phyloP scores from a whole-genome alignment of 35 echinoderm and acorn worm genomes.

The Antedon bifida region DNA sequence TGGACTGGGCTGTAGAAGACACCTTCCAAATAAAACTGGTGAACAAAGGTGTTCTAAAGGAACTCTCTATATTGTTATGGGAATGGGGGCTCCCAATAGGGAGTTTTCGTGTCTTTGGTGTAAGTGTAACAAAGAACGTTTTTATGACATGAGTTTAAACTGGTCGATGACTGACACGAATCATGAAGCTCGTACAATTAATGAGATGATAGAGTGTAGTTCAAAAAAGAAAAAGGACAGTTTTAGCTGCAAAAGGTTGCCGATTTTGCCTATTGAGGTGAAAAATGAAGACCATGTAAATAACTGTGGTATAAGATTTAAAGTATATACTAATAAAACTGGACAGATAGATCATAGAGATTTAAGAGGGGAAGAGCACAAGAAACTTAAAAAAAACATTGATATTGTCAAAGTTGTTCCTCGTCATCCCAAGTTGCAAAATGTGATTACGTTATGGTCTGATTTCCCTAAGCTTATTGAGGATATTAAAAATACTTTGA shows the following conservation, averaged over 20 bases:
- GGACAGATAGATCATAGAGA: not conserved
- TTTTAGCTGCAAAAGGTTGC: constrained; percentile 18
- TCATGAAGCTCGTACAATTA: not conserved
- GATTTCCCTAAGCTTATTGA: not conserved
- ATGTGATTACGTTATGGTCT: not conserved
- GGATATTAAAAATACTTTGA: not conserved
- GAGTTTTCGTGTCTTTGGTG: too few relatives aligned
- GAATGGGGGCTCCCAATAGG: too few relatives aligned
- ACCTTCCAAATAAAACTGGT: too few relatives aligned
- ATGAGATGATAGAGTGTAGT: not conserved
- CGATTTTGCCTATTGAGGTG: constrained; percentile 21
- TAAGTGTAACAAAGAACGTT: too few relatives aligned
- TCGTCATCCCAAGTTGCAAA: not conserved
- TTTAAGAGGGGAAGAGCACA: not conserved
- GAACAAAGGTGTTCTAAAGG: not conserved
- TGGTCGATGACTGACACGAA: too few relatives aligned
- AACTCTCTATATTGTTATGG: not conserved
- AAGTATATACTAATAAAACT: not conserved
- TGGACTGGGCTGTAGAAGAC: too few relatives aligned
- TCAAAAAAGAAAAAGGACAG: constrained; percentile 4
- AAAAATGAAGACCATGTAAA: not conserved
- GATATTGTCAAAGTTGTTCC: too few relatives aligned
- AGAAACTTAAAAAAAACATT: not conserved
- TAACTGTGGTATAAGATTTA: not conserved
- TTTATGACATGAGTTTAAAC: too few relatives aligned